Evolutionary conservation across 2,888 invertebrate species (phyloP), one percentile per base, ranked within the genome.

Genomic region (Hydraecia micacea): DNA sequence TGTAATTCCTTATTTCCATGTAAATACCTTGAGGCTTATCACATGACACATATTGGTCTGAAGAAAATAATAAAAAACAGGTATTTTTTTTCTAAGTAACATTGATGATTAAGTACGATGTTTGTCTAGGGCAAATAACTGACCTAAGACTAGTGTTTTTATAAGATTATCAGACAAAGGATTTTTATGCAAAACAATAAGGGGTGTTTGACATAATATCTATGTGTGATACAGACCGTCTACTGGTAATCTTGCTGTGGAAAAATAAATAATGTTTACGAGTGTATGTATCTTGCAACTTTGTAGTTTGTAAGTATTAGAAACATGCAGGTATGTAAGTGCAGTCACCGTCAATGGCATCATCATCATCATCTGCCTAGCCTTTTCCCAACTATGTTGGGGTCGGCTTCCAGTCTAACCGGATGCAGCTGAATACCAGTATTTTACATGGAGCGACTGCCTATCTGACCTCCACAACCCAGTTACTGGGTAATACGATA

Each of bases 1-100:
- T 66, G 42, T 74, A 85, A 90, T 88, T 89, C 87, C 88, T 89
- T 89, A 87, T 88, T 90, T 83, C 82, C 80, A 69, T 73, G 83
- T 81, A 85, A 84, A 82, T 77, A 85, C 85, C 85, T 88, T 84
- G 65, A 63, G 0, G n/a, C 72, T 87, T 88, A 91, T 91, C 91
- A 79, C 15, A 73, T 86, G 85, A 86, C 83, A 87, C 83, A 86
- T 81, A 82, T 88, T 84, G 72, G 67, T 81, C 8, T 58, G 49
- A 83, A 87, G 67, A 83, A 87, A 84, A 86, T 71, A 86, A 86
- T 77, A 85, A 85, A 80, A 84, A 83, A 52, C 63, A 75, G 60
- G 71, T 82, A 70, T 83, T 81, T 75, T 36, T 80, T 76, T 80
- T 80, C 63, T 49, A 46, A 66, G 76, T 72, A 75, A 77, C 52